These are phyloP conservation scores for Papilio helenus DNA, from an alignment of 1,140 invertebrate genomes.

Conservation along the genomic window DNA sequence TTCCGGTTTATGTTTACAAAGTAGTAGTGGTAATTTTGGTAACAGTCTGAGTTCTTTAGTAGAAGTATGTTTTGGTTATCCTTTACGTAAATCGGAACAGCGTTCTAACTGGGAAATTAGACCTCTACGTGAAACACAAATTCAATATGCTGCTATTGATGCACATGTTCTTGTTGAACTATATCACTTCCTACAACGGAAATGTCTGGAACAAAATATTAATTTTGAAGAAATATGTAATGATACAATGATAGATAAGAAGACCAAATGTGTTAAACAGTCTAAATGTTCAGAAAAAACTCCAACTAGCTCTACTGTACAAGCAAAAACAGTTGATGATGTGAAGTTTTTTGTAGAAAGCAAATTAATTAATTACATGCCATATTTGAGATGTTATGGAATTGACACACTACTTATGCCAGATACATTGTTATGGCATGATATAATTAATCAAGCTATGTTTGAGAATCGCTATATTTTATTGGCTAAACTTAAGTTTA, in stretches of 20 bases:
- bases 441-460: slow-evolving; percentile 67
- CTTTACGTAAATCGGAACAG: slow-evolving; percentile 91
- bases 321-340: slow-evolving; percentile 54
- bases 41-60: slow-evolving; percentile 87
- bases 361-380: slow-evolving; percentile 57
- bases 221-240: slow-evolving; percentile 85
- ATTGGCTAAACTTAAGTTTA: slow-evolving; percentile 63
- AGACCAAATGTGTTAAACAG: slow-evolving; percentile 75
- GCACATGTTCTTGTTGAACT: slow-evolving; percentile 91
- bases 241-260: slow-evolving; percentile 80
- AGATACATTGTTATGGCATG: slow-evolving; percentile 67
- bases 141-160: slow-evolving; percentile 92
- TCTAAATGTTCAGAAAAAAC: slow-evolving; percentile 61
- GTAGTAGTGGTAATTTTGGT: slow-evolving; percentile 59
- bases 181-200: slow-evolving; percentile 84
- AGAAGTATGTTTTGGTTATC: slow-evolving; percentile 87
- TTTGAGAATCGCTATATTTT: slow-evolving; percentile 67
- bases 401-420: slow-evolving; percentile 64
- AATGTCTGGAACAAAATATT: slow-evolving; percentile 82
- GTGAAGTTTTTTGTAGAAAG: slow-evolving; percentile 68
- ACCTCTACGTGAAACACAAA: slow-evolving; percentile 89
- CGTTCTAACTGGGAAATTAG: slow-evolving; percentile 94
- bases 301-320: slow-evolving; percentile 46
- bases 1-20: slow-evolving; percentile 62
- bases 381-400: slow-evolving; percentile 73